These are phyloP conservation scores for Pundamilia nyererei DNA, from an alignment of 2,113 vertebrate genomes.

Conservation along the genomic window DNA sequence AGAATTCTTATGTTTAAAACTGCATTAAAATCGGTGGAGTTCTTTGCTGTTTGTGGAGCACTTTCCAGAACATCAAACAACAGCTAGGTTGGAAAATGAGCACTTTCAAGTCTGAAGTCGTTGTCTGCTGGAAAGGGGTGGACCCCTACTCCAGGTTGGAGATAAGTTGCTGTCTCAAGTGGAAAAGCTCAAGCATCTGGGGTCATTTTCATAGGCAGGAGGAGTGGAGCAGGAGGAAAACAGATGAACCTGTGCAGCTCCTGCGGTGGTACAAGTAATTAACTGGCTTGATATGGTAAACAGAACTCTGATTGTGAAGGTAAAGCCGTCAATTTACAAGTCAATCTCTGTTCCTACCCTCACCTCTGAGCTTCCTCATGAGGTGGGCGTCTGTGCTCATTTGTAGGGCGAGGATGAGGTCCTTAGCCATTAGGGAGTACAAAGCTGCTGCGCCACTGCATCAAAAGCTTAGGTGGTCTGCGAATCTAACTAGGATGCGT, in stretches of 20 bases:
- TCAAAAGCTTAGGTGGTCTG: not conserved
- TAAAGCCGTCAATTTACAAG: not conserved
- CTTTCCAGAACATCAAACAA: not conserved
- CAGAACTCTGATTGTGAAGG: not conserved
- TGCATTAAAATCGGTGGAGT: not conserved
- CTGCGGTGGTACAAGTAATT: not conserved
- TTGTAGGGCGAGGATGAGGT: not conserved
- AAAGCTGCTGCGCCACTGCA: not conserved
- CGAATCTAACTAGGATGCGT: fast-evolving
- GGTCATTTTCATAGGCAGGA: not conserved
- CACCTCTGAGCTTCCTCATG: not conserved
- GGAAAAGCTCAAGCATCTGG: not conserved
- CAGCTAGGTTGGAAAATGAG: not conserved
- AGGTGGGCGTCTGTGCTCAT: not conserved
- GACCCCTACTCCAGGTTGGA: not conserved
- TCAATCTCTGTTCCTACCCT: not conserved
- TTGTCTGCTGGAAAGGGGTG: not conserved
- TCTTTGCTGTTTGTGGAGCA: not conserved
- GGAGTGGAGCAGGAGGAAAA: not conserved
- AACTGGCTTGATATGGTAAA: not conserved
- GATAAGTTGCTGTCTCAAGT: not conserved
- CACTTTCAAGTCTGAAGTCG: not conserved
- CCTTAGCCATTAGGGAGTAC: not conserved
- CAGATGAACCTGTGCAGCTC: not conserved
- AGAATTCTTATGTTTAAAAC: not conserved